Base-by-base conservation (phyloP, 2,113 vertebrate species). In the Perca schrenkii region DNA sequence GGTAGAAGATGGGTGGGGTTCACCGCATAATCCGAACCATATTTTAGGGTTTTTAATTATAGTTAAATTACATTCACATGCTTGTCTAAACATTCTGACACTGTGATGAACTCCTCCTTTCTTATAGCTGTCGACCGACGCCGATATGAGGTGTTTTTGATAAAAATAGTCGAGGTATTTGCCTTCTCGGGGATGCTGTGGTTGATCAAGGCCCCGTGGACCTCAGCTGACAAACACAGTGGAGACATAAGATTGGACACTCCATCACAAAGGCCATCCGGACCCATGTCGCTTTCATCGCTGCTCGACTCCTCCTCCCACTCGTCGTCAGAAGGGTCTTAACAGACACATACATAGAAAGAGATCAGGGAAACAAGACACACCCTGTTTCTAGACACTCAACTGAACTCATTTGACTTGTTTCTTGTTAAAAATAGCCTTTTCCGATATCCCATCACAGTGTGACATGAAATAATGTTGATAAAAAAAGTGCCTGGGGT, bases 281-380 rank as follows among this genome's bases (percentile, higher is more conserved):
- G 93, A 76, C 96, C 95, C 8, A 94, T 58, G 61, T 99, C 98
- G 0, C 97, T 97, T 83, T 99, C 98, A 8, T 99, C 98, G 11
- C 97, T 97, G 94, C 98, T 99, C 5, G 97, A 99, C 21, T 96
- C 93, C 28, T 98, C 98, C 73, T 99, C 98, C 98, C 98, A 99
- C 75, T 99, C 98, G 0, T 99, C 97, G 56, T 99, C 98, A 0
- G 98, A 98, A 0, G 96, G 96, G 78, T 98, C 98, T 98, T 36
- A 88, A n/a, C 71, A 19, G 72, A 34, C 16, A 58, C 15, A 28
- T 6, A 43, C 2, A 25, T 0, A 47, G 12, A 19, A 19, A 28
- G 0, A 14, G 34, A 77, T 78, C 28, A 52, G 22, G 25, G 62
- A 19, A 34, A 12, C 16, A 21, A 43, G 6, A 43, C 61, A 19